Evolutionary conservation across 2,797 vertebrate genomes (phyloP).

Genomic region (Peromyscus attwateri): DNA sequence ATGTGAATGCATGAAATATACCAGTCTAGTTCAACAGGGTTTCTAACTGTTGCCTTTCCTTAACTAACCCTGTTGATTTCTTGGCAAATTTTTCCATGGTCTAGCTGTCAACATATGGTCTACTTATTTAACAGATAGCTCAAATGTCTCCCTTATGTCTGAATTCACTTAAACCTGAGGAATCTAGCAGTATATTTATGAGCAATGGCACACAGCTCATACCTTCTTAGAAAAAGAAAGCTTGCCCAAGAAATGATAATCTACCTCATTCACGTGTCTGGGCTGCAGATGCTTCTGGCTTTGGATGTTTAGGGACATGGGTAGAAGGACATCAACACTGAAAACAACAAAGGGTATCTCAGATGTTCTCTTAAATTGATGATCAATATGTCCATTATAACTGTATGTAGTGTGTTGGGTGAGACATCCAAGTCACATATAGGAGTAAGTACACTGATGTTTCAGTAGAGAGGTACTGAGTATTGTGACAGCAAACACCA

Average conservation of each 20-base stretch:
- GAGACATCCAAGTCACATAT: accelerated
- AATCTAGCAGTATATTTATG: neutral
- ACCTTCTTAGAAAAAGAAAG: neutral
- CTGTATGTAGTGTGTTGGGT: neutral
- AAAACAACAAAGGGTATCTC: neutral
- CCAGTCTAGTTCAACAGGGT: neutral
- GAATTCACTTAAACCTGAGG: neutral
- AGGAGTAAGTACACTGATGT: neutral
- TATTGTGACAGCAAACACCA: neutral
- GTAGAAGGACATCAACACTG: neutral
- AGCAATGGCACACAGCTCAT: neutral
- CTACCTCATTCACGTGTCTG: neutral
- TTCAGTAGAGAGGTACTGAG: neutral
- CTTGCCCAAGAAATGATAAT: neutral
- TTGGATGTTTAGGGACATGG: neutral
- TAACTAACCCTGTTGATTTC: slow-evolving; percentile 3
- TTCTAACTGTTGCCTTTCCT: neutral
- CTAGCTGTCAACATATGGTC: neutral
- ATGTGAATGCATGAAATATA: neutral
- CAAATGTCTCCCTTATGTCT: neutral
- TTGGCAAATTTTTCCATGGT: neutral
- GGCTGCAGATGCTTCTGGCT: neutral
- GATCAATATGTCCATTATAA: neutral
- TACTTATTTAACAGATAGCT: neutral
- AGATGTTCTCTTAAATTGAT: neutral